Base-by-base conservation (phyloP, 1,140 invertebrate genomes). In the Penaeus indicus region DNA sequence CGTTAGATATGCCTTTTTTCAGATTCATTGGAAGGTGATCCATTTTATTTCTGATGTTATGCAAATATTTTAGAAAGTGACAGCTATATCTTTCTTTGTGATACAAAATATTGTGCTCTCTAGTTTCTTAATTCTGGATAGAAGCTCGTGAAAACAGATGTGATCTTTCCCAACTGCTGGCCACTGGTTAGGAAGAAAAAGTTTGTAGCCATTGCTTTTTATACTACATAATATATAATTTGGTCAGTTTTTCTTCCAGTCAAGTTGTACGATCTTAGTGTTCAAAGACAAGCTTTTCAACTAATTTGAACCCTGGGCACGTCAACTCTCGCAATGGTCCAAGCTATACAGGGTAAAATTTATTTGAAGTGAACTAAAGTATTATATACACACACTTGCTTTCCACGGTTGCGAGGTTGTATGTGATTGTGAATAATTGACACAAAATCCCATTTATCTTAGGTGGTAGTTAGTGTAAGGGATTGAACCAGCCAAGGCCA, bases 301-400 rank as follows among this genome's bases (percentile, higher is more conserved):
- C 27, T n/a, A n/a, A 60, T 60, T 60, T 60, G 22, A 25, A 60
- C 61, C 54, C 78, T 60, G 78, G 78, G 78, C 78, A 80, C 47
- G 61, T 80, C 61, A 80, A n/a, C 47, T 80, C 47, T 80, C 47
- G 78, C 78, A 80, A 60, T 80, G 78, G 78, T 80, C 78, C 78
- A 80, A 80, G 27, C 78, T 80, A 80, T 80, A 80, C 78, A 80
- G 78, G 78, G 78, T 80, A 80, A 80, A 80, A 80, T 25, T 32
- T 78, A 8, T 80, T 60, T 80, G 47, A 80, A 80, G 61, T 25
- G 54, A 80, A 80, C 27, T 18, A 60, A n/a, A 32, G 42, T 80
- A 80, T 25, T 80, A 32, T 80, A 60, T 47, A n/a, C 78, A 80
- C 47, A 54, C 47, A 54, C 47, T 80, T 80, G 78, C 47, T 80